These are phyloP conservation scores for Chaetoderma sp. DNA, from an alignment of 2,888 invertebrate genomes.

Conservation along the genomic window DNA sequence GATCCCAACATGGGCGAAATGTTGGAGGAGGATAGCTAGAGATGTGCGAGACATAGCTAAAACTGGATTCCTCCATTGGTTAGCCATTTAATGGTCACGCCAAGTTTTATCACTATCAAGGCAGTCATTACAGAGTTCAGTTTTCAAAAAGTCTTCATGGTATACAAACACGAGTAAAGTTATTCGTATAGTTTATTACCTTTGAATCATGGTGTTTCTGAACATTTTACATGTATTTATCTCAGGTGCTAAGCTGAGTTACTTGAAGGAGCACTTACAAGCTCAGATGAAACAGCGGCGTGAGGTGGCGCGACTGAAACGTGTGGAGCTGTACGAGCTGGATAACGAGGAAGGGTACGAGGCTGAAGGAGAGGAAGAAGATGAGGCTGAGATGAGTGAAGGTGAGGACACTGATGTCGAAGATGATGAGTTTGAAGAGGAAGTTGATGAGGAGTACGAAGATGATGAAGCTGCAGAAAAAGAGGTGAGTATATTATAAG, in stretches of 20 bases:
- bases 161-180: too few relatives aligned
- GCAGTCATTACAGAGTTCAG: too few relatives aligned
- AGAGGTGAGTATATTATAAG: slow-evolving; percentile 19
- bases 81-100: too few relatives aligned
- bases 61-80: too few relatives aligned
- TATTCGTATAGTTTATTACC: neutral
- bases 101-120: too few relatives aligned
- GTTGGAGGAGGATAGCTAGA: too few relatives aligned
- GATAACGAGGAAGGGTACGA: slow-evolving; percentile 65
- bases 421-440: slow-evolving; percentile 65
- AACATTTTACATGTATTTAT: slow-evolving; percentile 55
- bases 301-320: slow-evolving; percentile 79
- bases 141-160: too few relatives aligned
- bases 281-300: slow-evolving; percentile 80
- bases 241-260: slow-evolving; percentile 80
- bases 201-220: neutral
- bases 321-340: slow-evolving; percentile 72
- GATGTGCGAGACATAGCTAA: too few relatives aligned
- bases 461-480: slow-evolving; percentile 33
- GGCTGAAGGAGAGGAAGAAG: slow-evolving; percentile 57
- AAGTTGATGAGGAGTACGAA: slow-evolving; percentile 34
- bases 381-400: slow-evolving; percentile 69
- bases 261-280: slow-evolving; percentile 79
- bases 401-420: slow-evolving; percentile 65
- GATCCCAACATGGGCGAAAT: too few relatives aligned